Evolutionary conservation across 2,113 vertebrate genomes (phyloP).

Genomic region (Cacatua alba): DNA sequence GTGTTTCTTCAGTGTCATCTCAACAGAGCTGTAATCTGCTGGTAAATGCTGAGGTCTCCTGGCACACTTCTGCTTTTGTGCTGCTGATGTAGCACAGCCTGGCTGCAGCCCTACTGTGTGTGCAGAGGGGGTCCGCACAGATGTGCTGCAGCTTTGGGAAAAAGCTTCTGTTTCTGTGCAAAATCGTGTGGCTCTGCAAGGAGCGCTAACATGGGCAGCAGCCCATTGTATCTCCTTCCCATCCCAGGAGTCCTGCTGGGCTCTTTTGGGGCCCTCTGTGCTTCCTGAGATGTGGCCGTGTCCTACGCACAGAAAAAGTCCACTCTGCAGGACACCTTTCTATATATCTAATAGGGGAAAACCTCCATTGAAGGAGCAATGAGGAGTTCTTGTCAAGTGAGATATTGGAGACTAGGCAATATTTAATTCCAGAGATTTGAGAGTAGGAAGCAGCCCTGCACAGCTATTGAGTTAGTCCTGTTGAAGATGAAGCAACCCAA

Average conservation of each 20-base stretch:
- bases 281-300: background rate
- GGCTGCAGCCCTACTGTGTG: background rate
- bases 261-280: background rate
- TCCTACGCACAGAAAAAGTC: background rate
- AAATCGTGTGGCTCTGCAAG: background rate
- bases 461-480: background rate
- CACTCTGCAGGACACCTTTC: background rate
- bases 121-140: background rate
- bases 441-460: background rate
- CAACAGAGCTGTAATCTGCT: background rate
- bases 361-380: background rate
- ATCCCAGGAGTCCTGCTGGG: background rate
- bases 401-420: background rate
- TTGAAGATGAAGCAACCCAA: background rate
- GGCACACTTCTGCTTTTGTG: background rate
- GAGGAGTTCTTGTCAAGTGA: background rate
- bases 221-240: background rate
- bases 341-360: background rate
- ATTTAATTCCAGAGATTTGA: background rate
- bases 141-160: background rate
- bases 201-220: background rate
- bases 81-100: background rate
- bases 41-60: background rate
- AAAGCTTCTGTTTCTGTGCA: background rate
- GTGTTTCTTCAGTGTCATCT: background rate